These are phyloP conservation scores for Eudemis profundana DNA, from an alignment of 2,888 invertebrate genomes.

Conservation along the genomic window DNA sequence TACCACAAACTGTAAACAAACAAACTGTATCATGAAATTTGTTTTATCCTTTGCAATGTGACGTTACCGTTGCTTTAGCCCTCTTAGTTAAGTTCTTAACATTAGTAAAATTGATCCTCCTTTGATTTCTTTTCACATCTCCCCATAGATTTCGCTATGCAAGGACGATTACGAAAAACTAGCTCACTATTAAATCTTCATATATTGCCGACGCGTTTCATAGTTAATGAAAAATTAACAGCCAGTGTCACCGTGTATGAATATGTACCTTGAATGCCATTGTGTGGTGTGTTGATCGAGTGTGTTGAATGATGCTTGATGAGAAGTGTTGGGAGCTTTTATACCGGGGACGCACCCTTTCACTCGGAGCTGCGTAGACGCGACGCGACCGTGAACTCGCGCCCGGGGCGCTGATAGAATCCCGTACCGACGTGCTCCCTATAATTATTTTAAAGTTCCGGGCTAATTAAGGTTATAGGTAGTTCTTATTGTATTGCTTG, in stretches of 20 bases:
- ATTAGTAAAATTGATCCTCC: too few relatives aligned
- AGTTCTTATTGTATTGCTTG: background rate
- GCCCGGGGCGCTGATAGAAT: conserved; percentile 64
- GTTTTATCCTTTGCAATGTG: too few relatives aligned
- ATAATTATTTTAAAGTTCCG: conserved; percentile 20
- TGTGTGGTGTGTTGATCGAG: conserved; percentile 68
- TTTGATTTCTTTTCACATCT: too few relatives aligned
- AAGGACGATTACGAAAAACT: background rate
- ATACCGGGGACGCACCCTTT: conserved; percentile 82
- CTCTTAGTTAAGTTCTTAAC: too few relatives aligned
- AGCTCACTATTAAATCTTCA: background rate
- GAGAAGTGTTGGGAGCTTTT: conserved; percentile 73
- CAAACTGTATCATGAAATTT: background rate
- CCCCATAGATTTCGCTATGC: too few relatives aligned
- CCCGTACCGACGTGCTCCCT: conserved; percentile 39
- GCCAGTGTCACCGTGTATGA: conserved; percentile 40
- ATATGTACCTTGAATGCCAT: conserved; percentile 80
- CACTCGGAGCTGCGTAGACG: conserved; percentile 65
- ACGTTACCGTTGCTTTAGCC: too few relatives aligned
- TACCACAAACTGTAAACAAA: conserved; percentile 68
- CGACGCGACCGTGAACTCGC: conserved; percentile 67
- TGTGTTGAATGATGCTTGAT: conserved; percentile 75
- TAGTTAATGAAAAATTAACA: background rate
- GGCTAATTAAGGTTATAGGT: background rate
- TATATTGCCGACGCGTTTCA: too few relatives aligned